phyloP scores from a whole-genome alignment of 23 tunicate genomes.

The Oikopleura dioica region DNA sequence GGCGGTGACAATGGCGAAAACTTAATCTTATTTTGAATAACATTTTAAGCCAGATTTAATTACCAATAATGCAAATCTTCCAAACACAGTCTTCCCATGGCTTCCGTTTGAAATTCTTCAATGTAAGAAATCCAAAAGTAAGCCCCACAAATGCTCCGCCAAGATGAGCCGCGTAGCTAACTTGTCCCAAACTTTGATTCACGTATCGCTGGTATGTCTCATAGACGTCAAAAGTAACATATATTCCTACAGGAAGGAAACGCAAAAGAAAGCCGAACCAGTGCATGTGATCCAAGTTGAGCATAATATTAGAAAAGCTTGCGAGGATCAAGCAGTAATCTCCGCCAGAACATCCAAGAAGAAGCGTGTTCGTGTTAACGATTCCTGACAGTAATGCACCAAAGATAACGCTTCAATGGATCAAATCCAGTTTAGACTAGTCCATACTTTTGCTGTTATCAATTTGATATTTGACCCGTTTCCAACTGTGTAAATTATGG shows the following conservation, averaged over 20 bases:
- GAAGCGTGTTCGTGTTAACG: slow-evolving; percentile 28
- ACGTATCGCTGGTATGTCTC: not conserved
- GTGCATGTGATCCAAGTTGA: slow-evolving; percentile 18
- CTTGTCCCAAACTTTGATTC: not conserved
- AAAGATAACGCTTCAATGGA: not conserved
- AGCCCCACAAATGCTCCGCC: slow-evolving; percentile 75
- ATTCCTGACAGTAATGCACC: not conserved
- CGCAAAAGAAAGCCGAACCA: slow-evolving; percentile 3
- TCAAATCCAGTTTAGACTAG: not conserved
- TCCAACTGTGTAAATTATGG: slow-evolving; percentile 47
- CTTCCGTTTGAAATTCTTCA: slow-evolving; percentile 41
- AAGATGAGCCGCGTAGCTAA: slow-evolving; percentile 87
- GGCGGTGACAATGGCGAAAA: slow-evolving; percentile 53
- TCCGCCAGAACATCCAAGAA: slow-evolving; percentile 87
- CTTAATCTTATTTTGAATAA: too few relatives aligned
- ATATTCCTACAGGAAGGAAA: slow-evolving; percentile 13
- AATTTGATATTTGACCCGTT: slow-evolving; percentile 24
- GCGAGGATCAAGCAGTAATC: slow-evolving; percentile 61
- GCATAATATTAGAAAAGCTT: slow-evolving; percentile 46
- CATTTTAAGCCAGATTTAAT: slow-evolving; percentile 24
- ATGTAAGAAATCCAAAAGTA: slow-evolving; percentile 37
- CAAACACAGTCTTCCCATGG: slow-evolving; percentile 41
- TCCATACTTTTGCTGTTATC: not conserved
- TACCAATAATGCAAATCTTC: slow-evolving; percentile 31
- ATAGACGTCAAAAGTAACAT: not conserved